These are phyloP conservation scores for Oryzias javanicus DNA, from an alignment of 2,113 vertebrate species.

Conservation along the genomic window DNA sequence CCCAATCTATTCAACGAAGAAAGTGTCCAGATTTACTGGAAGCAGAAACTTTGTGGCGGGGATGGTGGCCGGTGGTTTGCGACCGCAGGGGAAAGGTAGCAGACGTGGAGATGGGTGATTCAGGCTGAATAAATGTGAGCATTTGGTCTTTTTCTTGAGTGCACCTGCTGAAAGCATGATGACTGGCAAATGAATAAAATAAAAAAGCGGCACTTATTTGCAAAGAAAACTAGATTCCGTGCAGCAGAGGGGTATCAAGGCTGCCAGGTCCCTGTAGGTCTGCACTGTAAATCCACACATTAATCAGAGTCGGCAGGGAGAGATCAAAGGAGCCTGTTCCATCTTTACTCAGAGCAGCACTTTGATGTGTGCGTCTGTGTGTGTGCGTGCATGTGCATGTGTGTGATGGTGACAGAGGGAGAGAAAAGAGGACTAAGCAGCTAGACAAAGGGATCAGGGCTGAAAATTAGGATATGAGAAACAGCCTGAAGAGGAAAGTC, in stretches of 20 bases:
- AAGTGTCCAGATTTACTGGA: constrained; percentile 5
- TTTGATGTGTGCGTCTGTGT: constrained; percentile 80
- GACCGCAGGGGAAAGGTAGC: constrained; percentile 11
- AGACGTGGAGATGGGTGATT: constrained; percentile 19
- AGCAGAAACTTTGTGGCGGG: constrained; percentile 24
- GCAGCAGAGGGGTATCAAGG: constrained; percentile 80
- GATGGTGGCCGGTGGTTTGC: constrained; percentile 11
- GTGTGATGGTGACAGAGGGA: constrained; percentile 17
- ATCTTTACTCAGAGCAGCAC: constrained; percentile 79
- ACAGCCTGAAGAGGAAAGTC: constrained; percentile 28
- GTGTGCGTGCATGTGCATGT: constrained; percentile 34
- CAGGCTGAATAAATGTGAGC: constrained; percentile 18
- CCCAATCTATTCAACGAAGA: constrained; percentile 24
- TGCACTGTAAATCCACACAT: constrained; percentile 84
- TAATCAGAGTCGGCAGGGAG: constrained; percentile 79
- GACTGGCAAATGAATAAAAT: constrained; percentile 63
- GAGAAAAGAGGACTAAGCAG: constrained; percentile 21
- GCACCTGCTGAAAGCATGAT: constrained; percentile 31
- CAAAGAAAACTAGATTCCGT: constrained; percentile 70
- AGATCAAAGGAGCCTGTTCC: constrained; percentile 85
- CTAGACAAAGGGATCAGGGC: constrained; percentile 25
- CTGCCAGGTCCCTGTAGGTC: constrained; percentile 79
- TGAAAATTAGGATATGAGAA: constrained; percentile 51
- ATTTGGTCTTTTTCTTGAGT: constrained; percentile 31
- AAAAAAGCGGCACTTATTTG: constrained; percentile 62